These are phyloP conservation scores for Trileptium ribeirensis DNA, from an alignment of 2,888 invertebrate genomes.

Conservation along the genomic window DNA sequence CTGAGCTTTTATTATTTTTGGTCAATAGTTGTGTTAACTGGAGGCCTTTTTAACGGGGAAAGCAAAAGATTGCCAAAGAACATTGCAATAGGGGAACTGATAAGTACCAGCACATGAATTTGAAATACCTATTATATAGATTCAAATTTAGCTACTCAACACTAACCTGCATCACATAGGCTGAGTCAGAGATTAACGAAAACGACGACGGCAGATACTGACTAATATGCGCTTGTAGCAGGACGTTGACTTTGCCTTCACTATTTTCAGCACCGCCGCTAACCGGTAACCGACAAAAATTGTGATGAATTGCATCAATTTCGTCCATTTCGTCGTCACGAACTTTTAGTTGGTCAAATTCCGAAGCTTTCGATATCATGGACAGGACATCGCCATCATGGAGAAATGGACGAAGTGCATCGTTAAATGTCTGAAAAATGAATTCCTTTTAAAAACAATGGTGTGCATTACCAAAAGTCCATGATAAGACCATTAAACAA, in stretches of 20 bases:
- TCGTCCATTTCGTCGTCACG: slow-evolving; percentile 91
- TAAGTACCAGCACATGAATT: too few relatives aligned
- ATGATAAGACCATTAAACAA: too few relatives aligned
- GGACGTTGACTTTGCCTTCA: slow-evolving; percentile 87
- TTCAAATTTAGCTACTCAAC: too few relatives aligned
- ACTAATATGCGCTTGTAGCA: slow-evolving; percentile 81
- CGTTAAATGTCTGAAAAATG: slow-evolving; percentile 65
- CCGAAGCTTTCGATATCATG: slow-evolving; percentile 82
- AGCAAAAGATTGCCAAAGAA: too few relatives aligned
- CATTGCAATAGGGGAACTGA: too few relatives aligned
- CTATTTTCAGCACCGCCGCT: slow-evolving; percentile 78
- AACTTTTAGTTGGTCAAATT: slow-evolving; percentile 89
- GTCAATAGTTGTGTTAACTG: too few relatives aligned
- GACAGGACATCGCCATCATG: slow-evolving; percentile 58
- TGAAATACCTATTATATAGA: too few relatives aligned
- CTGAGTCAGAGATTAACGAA: slow-evolving; percentile 77
- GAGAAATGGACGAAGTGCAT: slow-evolving; percentile 62
- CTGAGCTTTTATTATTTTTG: too few relatives aligned
- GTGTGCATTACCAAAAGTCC: too few relatives aligned
- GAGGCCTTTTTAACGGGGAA: too few relatives aligned
- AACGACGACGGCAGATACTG: slow-evolving; percentile 71
- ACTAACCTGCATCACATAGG: slow-evolving; percentile 74
- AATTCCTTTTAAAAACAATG: neutral
- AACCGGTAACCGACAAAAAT: slow-evolving; percentile 70
- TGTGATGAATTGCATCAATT: slow-evolving; percentile 67